Evolutionary conservation across 2,888 invertebrate genomes (phyloP).

Genomic region (Volucella inflata): DNA sequence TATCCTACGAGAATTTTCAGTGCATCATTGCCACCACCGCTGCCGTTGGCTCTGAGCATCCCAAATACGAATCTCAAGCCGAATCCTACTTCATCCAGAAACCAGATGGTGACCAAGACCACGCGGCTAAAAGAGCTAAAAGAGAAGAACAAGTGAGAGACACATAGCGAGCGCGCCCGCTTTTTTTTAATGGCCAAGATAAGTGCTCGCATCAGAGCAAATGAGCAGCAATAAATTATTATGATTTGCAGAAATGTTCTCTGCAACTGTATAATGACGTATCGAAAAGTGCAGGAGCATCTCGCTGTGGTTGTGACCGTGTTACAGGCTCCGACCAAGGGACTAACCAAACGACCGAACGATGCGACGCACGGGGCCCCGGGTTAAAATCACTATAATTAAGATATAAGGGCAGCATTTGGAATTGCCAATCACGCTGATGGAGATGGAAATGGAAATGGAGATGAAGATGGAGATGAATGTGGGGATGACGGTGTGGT

Average conservation of each 20-base stretch:
- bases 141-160: slow-evolving; percentile 4
- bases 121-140: no score
- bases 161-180: slow-evolving; percentile 47
- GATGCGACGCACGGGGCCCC: slow-evolving; percentile 37
- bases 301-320: slow-evolving; percentile 14
- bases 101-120: background rate
- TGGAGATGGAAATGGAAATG: slow-evolving; percentile 63
- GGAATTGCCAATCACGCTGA: slow-evolving; percentile 78
- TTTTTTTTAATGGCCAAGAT: slow-evolving; percentile 68
- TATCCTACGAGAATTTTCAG: background rate
- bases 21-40: background rate
- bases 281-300: slow-evolving; percentile 76
- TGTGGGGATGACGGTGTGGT: slow-evolving; percentile 38
- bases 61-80: background rate
- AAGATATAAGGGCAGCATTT: slow-evolving; percentile 81
- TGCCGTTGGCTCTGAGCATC: background rate
- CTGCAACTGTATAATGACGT: slow-evolving; percentile 82
- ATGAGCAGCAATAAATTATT: slow-evolving; percentile 82
- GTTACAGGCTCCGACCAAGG: slow-evolving; percentile 15
- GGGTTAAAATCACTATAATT: slow-evolving; percentile 82
- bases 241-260: slow-evolving; percentile 81
- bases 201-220: slow-evolving; percentile 77
- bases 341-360: background rate
- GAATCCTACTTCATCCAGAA: background rate
- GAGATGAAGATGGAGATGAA: slow-evolving; percentile 65